Evolutionary conservation across 2,888 invertebrate species (phyloP).

Genomic region (Caprella mutica): DNA sequence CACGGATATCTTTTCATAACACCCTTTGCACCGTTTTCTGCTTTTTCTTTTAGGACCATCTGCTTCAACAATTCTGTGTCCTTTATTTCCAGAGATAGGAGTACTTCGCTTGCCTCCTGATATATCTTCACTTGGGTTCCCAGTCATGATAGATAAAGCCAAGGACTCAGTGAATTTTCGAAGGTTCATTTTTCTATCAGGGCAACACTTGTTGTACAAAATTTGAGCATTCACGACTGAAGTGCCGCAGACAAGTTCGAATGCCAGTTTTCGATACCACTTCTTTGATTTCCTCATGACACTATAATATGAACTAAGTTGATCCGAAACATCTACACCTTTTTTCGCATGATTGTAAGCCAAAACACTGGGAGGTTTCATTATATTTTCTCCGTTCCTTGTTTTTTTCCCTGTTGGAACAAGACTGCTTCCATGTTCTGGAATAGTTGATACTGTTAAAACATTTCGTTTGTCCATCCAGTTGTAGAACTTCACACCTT

Average conservation of each 20-base stretch:
- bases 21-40: no score
- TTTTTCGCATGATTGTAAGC: slow-evolving; percentile 12
- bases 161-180: slow-evolving; percentile 6
- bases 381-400: slow-evolving; percentile 1
- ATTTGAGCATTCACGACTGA: slow-evolving; percentile 13
- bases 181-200: background rate
- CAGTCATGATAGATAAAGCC: background rate
- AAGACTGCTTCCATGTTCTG: slow-evolving; percentile 5
- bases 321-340: slow-evolving; percentile 14
- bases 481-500: slow-evolving; percentile 10
- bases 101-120: background rate
- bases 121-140: background rate
- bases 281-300: slow-evolving; percentile 4
- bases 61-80: no score
- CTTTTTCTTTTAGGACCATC: no score
- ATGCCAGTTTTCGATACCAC: slow-evolving; percentile 11
- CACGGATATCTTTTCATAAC: no score
- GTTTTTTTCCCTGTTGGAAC: background rate
- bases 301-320: slow-evolving; percentile 5
- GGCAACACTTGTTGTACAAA: slow-evolving; percentile 7
- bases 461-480: slow-evolving; percentile 16
- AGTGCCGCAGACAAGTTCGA: slow-evolving; percentile 6
- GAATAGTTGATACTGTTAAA: slow-evolving; percentile 8
- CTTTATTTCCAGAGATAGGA: no score
- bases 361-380: slow-evolving; percentile 11